Conservation (phyloP, 2,888 invertebrate species). For the Drosophila kambysellisi region DNA sequence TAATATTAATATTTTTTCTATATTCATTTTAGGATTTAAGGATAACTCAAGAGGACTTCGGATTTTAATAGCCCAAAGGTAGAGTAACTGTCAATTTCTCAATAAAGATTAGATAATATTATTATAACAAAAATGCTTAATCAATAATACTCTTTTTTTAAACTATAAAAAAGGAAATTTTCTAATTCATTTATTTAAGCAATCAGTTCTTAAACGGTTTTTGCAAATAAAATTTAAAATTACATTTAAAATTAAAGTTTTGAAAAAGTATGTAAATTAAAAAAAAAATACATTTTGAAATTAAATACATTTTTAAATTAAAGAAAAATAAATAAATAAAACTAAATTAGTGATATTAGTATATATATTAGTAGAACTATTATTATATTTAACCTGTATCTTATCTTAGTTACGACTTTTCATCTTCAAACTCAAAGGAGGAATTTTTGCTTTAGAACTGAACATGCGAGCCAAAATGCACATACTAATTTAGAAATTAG, state of each 20-base stretch:
- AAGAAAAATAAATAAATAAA: no score
- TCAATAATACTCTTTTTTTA: not conserved
- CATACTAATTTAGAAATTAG: constrained; percentile 1
- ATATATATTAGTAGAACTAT: not conserved
- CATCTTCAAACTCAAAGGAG: not conserved
- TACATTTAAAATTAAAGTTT: not conserved
- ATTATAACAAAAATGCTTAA: not conserved
- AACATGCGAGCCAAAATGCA: not conserved
- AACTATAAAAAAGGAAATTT: not conserved
- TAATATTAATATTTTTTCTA: not conserved
- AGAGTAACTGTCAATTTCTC: not conserved
- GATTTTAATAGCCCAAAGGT: not conserved
- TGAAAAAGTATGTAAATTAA: not conserved
- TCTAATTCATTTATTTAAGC: no score
- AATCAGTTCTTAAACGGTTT: not conserved
- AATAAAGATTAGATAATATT: not conserved
- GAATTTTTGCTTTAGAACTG: not conserved
- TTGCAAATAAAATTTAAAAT: not conserved
- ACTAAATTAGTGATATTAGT: not conserved
- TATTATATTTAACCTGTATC: not conserved
- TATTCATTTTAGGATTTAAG: no score
- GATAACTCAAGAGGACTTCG: no score
- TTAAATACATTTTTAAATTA: not conserved
- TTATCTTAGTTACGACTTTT: not conserved
- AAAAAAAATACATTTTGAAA: not conserved